Conservation (phyloP, 2,113 vertebrate genomes). For the Rhegmatorhina hoffmannsi region DNA sequence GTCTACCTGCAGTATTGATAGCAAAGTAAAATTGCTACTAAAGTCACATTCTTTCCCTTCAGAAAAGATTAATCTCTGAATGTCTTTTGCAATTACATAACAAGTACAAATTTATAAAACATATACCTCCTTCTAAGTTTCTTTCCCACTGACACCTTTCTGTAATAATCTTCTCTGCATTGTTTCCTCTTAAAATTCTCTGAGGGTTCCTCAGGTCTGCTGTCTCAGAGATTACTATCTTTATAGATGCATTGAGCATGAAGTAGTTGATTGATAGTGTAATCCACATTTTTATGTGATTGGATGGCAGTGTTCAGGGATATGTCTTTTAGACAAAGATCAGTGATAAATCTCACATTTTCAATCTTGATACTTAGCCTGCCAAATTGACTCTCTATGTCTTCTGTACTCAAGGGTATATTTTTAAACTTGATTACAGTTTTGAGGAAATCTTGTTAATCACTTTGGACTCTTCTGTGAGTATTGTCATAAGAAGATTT, state of each 20-base stretch:
- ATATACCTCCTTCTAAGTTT: neutral
- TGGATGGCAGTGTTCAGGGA: neutral
- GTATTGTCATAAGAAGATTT: neutral
- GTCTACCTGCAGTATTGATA: neutral
- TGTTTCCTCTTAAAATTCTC: conserved; percentile 23
- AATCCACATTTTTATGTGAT: conserved; percentile 46
- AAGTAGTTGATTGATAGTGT: conserved; percentile 4
- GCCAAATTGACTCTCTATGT: neutral
- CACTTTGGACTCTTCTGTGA: neutral
- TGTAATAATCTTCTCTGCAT: neutral
- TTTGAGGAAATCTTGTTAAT: conserved; percentile 26
- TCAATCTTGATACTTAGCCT: conserved; percentile 30
- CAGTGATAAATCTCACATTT: conserved; percentile 29
- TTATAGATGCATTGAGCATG: conserved; percentile 11
- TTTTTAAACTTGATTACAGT: conserved; percentile 11
- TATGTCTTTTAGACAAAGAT: neutral
- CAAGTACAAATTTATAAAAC: neutral
- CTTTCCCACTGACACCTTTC: neutral
- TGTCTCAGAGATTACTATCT: conserved; percentile 10
- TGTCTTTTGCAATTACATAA: neutral
- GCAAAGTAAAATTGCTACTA: neutral
- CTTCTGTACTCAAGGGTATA: neutral
- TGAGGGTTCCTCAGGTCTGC: neutral
- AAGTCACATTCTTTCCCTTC: neutral
- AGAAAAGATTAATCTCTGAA: neutral